A percentile compares a stretch with the other conserved stretches of the same genome.
phyloP scores from a whole-genome alignment of 2,113 vertebrate species.

The Xiphophorus maculatus region DNA sequence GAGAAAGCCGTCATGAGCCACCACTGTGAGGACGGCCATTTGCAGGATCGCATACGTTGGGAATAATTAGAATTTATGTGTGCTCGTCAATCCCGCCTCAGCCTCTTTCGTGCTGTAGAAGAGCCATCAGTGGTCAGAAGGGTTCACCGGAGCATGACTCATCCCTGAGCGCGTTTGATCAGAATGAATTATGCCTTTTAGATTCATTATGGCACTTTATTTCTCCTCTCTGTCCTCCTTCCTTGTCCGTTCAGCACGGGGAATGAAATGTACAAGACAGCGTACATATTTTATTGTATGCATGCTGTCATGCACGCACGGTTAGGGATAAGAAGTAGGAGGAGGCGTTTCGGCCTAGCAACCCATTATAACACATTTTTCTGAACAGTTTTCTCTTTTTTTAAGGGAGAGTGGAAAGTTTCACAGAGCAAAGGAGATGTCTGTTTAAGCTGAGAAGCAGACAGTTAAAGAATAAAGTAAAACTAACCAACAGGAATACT shows the following conservation, averaged over 20 bases:
- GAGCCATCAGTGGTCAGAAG: conserved; percentile 75
- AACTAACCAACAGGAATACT: conserved; percentile 32
- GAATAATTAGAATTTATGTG: conserved; percentile 83
- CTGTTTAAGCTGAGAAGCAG: conserved; percentile 20
- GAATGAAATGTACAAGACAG: conserved; percentile 79
- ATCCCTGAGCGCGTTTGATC: conserved; percentile 78
- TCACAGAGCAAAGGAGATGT: conserved; percentile 14
- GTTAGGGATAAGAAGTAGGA: conserved; percentile 56
- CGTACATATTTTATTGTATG: conserved; percentile 79
- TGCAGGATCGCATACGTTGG: conserved; percentile 67
- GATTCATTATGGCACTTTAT: conserved; percentile 84
- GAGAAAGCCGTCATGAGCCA: conserved; percentile 58
- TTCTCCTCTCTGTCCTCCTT: conserved; percentile 77
- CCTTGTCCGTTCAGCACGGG: conserved; percentile 69
- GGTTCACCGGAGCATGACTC: conserved; percentile 78
- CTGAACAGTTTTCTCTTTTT: neutral
- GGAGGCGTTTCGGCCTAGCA: conserved; percentile 39
- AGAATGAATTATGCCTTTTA: conserved; percentile 81
- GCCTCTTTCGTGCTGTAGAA: conserved; percentile 53
- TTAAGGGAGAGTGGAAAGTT: conserved; percentile 3
- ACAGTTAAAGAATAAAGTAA: conserved; percentile 10
- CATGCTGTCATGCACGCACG: conserved; percentile 71
- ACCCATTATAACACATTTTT: conserved; percentile 31
- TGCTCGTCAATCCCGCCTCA: conserved; percentile 65
- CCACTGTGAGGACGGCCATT: conserved; percentile 74